A percentile compares a stretch with the other conserved stretches of the same genome.
Evolutionary conservation across 1,140 invertebrate genomes (phyloP).

Genomic region (Leguminivora glycinivorella): DNA sequence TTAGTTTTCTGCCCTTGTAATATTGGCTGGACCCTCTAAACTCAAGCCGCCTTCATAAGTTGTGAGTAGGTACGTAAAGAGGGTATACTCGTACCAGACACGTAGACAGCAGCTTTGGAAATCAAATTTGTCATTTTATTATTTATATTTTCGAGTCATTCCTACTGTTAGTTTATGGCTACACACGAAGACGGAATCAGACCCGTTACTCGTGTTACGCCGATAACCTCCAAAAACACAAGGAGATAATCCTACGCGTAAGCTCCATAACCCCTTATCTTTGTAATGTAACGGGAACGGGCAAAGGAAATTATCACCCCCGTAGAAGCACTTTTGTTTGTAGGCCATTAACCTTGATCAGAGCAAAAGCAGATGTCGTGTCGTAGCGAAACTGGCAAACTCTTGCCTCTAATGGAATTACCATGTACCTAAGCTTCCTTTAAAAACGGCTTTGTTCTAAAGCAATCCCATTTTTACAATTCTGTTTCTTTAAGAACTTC

Average conservation of each 20-base stretch:
- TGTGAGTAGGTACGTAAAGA: no score
- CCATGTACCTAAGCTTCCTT: constrained; percentile 35
- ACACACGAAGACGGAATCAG: no score
- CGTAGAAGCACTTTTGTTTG: constrained; percentile 33
- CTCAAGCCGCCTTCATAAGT: no score
- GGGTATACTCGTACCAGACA: no score
- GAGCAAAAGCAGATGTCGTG: constrained; percentile 35
- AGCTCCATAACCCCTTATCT: constrained; percentile 7
- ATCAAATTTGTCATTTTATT: no score
- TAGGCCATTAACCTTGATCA: constrained; percentile 41
- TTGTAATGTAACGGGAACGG: constrained; percentile 14
- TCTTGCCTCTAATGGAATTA: constrained; percentile 36
- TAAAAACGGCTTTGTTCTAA: not conserved
- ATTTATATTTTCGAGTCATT: not conserved
- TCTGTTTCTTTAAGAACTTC: not conserved
- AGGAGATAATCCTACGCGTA: not conserved
- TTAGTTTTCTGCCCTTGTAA: no score
- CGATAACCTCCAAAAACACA: not conserved
- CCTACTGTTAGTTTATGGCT: no score
- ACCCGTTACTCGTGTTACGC: not conserved
- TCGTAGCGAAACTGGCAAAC: constrained; percentile 34
- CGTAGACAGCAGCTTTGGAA: no score
- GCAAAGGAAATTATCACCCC: constrained; percentile 21
- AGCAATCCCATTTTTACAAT: not conserved
- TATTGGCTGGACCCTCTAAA: no score